Base-by-base conservation (phyloP, 2,113 vertebrate species). In the Ictalurus punctatus region DNA sequence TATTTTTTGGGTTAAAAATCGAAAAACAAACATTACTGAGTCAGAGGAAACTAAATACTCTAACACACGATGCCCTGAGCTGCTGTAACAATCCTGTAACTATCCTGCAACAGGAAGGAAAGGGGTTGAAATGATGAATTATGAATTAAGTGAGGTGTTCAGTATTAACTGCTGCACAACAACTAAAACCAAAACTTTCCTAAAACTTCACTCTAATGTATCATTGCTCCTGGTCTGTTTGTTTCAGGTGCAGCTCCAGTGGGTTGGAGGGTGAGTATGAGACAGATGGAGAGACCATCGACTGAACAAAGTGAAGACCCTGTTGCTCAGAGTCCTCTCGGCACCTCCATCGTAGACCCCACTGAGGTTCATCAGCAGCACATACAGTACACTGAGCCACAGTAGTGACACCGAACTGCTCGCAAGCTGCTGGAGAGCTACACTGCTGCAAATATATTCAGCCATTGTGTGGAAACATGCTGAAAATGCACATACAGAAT, bases 271-370 rank as follows among this genome's bases (percentile, higher is more conserved):
- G 86, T 86, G 87, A 92, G 80, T 58, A 78, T 59, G 87, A 84
- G 69, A 30, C 81, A 6, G 63, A 87, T 89, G 7, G 90, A 92
- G n/a, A 91, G 88, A 25, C 13, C 73, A 84, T 89, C 76, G 56
- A 74, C 44, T 2, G 8, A 74, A 13, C 87, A 71, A 30, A 74
- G 17, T 9, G 56, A 48, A 58, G 87, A 89, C 25, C 95, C 94
- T 6, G 63, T 83, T 25, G 81, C 92, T 21, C 95, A 94, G 87
- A 90, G 94, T 88, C 94, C 94, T 67, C 92, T 95, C 67, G 94
- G 95, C 48, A 95, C 95, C 91, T 94, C 93, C 3, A 87, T 92
- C 21, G 93, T 94, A 92, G 90, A 88, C 52, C 81, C 88, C 4
- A 80, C 90, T 7, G 86, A 89, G 6, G 89, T 80, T 12, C 91